phyloP scores from a whole-genome alignment of 1,140 invertebrate species.

The Anthonomus grandis region DNA sequence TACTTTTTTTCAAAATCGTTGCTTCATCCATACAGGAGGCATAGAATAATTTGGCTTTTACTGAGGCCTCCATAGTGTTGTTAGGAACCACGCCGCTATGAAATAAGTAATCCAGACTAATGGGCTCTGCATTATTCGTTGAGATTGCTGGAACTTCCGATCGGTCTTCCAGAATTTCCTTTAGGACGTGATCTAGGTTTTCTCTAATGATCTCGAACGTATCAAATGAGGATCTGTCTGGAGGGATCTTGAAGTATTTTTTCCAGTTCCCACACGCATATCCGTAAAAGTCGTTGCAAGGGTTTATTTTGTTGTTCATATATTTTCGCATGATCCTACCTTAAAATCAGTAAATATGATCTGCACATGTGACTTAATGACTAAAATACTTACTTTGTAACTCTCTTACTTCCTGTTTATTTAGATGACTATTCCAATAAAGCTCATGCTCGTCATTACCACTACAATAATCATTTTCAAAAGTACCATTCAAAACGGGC shows the following conservation, averaged over 20 bases:
- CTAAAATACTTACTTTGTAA: slow-evolving; percentile 45
- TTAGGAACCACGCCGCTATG: slow-evolving; percentile 4
- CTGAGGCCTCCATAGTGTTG: slow-evolving; percentile 55
- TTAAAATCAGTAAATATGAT: slow-evolving; percentile 23
- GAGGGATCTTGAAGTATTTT: slow-evolving; percentile 77
- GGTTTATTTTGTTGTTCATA: slow-evolving; percentile 74
- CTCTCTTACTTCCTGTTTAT: slow-evolving; percentile 19
- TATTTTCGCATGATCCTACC: slow-evolving; percentile 68
- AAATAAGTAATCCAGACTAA: slow-evolving; percentile 7
- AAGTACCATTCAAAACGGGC: neutral
- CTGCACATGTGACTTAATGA: neutral
- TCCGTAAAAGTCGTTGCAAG: slow-evolving; percentile 89
- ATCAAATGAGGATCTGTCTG: slow-evolving; percentile 76
- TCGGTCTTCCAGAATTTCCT: slow-evolving; percentile 61
- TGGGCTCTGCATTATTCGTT: neutral
- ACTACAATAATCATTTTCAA: neutral
- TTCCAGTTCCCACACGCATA: slow-evolving; percentile 89
- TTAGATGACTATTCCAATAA: slow-evolving; percentile 21
- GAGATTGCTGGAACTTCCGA: neutral
- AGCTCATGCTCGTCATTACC: slow-evolving; percentile 9
- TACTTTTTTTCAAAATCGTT: slow-evolving; percentile 63
- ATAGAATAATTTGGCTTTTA: slow-evolving; percentile 78
- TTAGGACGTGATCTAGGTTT: slow-evolving; percentile 66
- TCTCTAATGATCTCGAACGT: slow-evolving; percentile 80
- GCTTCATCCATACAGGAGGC: slow-evolving; percentile 81